Conservation (phyloP, 2,113 vertebrate species). For the Cisticola juncidis region DNA sequence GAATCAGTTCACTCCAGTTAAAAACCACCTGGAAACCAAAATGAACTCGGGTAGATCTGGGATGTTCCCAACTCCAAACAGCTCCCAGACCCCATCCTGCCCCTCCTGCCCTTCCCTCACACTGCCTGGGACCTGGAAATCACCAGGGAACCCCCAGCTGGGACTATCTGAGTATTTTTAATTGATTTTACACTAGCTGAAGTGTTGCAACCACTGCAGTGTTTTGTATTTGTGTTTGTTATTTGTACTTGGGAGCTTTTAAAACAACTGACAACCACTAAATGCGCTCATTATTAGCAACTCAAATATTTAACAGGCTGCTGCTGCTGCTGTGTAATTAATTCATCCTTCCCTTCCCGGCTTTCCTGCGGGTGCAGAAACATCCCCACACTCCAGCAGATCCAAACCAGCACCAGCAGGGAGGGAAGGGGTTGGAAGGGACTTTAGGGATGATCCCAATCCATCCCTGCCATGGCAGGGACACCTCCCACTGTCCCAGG, state of each 20-base stretch:
- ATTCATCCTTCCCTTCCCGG: background rate
- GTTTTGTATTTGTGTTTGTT: background rate
- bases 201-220: background rate
- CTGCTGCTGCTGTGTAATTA: background rate
- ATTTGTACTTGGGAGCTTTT: background rate
- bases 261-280: background rate
- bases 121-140: background rate
- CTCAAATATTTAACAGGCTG: background rate
- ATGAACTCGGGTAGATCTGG: background rate
- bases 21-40: background rate
- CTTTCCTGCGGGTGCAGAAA: background rate
- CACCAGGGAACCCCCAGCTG: background rate
- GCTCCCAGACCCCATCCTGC: background rate
- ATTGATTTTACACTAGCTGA: background rate
- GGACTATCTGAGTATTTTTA: background rate
- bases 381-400: background rate
- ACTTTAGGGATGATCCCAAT: background rate
- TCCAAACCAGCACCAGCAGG: accelerated
- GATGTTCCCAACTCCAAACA: accelerated
- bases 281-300: background rate
- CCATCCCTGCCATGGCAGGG: background rate
- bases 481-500: accelerated
- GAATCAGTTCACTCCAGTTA: background rate
- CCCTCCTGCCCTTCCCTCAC: background rate
- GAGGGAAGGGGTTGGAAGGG: background rate